Conservation (phyloP, 2,888 invertebrate species). For the Eupithecia pulchellata region DNA sequence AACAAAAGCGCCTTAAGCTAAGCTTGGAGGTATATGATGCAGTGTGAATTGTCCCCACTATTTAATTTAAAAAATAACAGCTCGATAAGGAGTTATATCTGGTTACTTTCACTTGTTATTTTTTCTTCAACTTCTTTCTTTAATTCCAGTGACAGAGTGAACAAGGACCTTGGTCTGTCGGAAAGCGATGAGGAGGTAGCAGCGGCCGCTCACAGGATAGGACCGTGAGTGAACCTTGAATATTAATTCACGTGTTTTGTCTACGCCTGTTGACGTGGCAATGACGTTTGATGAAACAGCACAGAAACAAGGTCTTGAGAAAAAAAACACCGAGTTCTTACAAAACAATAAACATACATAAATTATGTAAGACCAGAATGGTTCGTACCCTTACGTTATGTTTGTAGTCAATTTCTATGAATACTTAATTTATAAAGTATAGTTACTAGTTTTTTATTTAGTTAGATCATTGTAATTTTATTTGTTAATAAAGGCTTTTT, state of each 20-base stretch:
- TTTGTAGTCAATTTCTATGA: too few species aligned
- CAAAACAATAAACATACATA: not conserved
- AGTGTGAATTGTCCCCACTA: too few species aligned
- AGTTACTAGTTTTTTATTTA: too few species aligned
- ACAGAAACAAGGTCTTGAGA: not conserved
- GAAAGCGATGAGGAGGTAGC: conserved; percentile 91
- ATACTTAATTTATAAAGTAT: too few species aligned
- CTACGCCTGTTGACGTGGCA: not conserved
- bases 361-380: not conserved
- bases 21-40: too few species aligned
- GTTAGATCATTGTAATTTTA: too few species aligned
- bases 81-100: not conserved
- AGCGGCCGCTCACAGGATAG: conserved; percentile 69
- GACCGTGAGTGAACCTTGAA: conserved; percentile 68
- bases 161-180: conserved; percentile 90
- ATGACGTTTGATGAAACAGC: not conserved
- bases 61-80: not conserved
- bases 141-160: conserved; percentile 72
- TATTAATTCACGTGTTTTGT: conserved; percentile 14
- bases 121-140: not conserved
- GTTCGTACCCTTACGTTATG: too few species aligned
- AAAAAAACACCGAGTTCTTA: not conserved
- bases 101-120: not conserved
- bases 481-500: too few species aligned
- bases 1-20: too few species aligned